Conservation (phyloP, 2,797 vertebrate species). For the Eurystomus glaucurus region DNA sequence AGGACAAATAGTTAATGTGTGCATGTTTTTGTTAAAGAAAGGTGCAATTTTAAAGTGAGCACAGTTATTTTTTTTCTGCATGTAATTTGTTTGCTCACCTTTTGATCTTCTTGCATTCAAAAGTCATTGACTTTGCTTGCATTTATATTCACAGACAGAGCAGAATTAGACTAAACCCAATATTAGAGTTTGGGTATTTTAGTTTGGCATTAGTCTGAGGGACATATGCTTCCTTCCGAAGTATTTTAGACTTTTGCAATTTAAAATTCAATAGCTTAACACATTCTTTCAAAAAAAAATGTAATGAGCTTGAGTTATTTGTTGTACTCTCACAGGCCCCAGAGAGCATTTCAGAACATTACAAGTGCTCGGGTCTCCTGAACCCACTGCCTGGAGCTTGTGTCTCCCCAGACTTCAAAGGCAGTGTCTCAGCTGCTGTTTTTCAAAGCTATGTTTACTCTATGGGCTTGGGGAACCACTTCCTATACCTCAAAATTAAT, state of each 20-base stretch:
- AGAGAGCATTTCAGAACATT: background rate
- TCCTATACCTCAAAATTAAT: background rate
- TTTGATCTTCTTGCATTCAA: background rate
- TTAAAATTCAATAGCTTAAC: background rate
- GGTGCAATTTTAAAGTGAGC: background rate
- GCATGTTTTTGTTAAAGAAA: background rate
- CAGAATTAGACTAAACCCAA: background rate
- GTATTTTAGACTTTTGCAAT: background rate
- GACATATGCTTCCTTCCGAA: background rate
- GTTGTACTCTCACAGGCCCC: background rate
- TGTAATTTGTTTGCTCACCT: background rate
- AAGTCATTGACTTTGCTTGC: background rate
- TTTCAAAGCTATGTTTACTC: background rate
- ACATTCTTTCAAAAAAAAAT: background rate
- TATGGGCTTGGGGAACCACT: background rate
- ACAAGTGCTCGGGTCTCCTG: rapidly evolving
- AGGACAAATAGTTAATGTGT: background rate
- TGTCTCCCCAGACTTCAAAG: background rate
- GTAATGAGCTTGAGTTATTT: background rate
- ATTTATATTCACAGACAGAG: background rate
- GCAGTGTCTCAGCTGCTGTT: background rate
- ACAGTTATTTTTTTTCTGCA: background rate
- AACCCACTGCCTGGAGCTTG: background rate
- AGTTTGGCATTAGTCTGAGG: background rate
- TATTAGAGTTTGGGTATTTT: background rate